Conservation (phyloP, 2,888 invertebrate genomes). For the Timema podura region DNA sequence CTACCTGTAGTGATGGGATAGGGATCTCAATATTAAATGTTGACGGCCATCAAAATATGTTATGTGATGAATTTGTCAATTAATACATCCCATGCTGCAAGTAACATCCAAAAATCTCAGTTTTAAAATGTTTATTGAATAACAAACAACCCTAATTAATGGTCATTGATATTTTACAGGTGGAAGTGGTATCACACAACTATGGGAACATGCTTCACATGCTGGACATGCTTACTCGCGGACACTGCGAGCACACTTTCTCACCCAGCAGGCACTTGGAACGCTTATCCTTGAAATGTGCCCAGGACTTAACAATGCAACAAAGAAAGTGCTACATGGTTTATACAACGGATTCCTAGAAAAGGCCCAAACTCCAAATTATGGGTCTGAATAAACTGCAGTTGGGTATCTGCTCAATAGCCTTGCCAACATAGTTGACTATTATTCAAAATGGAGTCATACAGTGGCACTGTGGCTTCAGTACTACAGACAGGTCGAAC, state of each 20-base stretch:
- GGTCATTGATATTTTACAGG: not conserved
- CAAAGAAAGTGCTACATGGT: not conserved
- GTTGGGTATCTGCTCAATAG: not conserved
- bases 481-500: conserved; percentile 14
- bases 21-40: no score
- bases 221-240: conserved; percentile 7
- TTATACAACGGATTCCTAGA: not conserved
- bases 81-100: not conserved
- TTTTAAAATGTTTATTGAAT: not conserved
- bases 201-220: not conserved
- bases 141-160: not conserved
- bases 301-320: not conserved
- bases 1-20: no score
- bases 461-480: conserved; percentile 20
- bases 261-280: conserved; percentile 6
- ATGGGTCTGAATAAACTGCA: not conserved
- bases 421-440: not conserved
- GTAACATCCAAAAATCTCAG: not conserved
- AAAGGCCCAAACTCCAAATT: not conserved
- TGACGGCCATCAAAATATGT: not conserved
- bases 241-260: conserved; percentile 9
- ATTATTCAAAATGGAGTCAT: not conserved
- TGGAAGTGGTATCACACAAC: not conserved
- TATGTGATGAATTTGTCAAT: not conserved
- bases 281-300: not conserved